A percentile compares a stretch with the other conserved stretches of the same genome.
Evolutionary conservation across 2,888 invertebrate species (phyloP).

Genomic region (Scaptomyza cyrtandrae): DNA sequence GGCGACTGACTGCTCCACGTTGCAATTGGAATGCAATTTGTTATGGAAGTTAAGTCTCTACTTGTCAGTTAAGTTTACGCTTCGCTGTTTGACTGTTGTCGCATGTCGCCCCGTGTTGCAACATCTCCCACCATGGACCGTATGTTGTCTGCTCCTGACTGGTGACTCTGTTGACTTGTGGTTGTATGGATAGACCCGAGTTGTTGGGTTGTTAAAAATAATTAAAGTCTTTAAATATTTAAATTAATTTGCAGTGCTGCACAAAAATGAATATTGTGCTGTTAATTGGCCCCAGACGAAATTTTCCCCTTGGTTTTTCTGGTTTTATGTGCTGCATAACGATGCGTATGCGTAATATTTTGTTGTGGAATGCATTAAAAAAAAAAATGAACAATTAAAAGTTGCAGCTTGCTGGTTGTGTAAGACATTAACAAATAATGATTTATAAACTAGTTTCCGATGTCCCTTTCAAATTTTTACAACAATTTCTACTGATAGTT

Average conservation of each 20-base stretch:
- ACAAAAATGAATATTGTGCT: conserved; percentile 46
- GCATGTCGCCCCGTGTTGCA: conserved; percentile 64
- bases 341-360: conserved; percentile 39
- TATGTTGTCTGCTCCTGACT: neutral
- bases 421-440: neutral
- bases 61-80: conserved; percentile 80
- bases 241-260: conserved; percentile 71
- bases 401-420: neutral
- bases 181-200: conserved; percentile 15
- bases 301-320: conserved; percentile 1
- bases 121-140: neutral
- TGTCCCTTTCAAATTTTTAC: neutral
- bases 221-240: conserved; percentile 78
- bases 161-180: conserved; percentile 18
- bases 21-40: conserved; percentile 80
- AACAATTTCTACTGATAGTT: neutral
- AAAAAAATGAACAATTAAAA: conserved; percentile 29
- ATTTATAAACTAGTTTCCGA: neutral
- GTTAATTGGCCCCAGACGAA: conserved; percentile 53
- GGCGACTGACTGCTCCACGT: conserved; percentile 60
- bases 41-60: conserved; percentile 80
- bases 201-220: conserved; percentile 62
- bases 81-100: conserved; percentile 76
- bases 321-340: conserved; percentile 9
- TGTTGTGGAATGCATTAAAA: conserved; percentile 4